Conservation (phyloP, 64 coral and sea anemone species). For the Montipora efflorescens region DNA sequence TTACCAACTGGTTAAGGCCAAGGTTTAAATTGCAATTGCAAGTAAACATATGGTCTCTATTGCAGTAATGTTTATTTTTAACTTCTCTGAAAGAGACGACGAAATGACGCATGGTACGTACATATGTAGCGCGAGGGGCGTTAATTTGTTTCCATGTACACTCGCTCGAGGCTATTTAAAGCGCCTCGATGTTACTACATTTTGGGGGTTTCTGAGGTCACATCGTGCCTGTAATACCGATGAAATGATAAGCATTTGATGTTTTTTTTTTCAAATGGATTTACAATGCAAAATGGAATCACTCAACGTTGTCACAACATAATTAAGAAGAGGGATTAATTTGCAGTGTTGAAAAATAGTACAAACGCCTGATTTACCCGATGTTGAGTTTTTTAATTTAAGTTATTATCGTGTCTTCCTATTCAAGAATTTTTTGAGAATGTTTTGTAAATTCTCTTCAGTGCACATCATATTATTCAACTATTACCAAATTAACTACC, state of each 20-base stretch:
- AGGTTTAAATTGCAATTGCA: neutral
- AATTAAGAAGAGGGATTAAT: neutral
- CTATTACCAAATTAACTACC: too few species aligned
- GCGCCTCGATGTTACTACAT: neutral
- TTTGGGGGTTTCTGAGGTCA: neutral
- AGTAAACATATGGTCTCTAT: neutral
- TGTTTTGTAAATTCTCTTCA: too few species aligned
- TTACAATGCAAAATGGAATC: neutral
- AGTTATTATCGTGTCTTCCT: too few species aligned
- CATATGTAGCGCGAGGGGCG: neutral
- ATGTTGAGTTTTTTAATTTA: neutral
- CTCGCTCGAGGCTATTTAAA: too few species aligned
- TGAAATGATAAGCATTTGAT: neutral
- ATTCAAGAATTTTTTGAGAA: too few species aligned
- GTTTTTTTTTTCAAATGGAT: neutral
- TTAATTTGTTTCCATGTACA: too few species aligned
- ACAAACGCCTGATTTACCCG: neutral
- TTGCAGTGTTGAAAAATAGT: neutral
- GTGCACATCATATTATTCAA: too few species aligned
- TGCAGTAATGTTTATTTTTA: neutral
- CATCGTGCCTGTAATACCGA: neutral
- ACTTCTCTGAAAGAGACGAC: neutral
- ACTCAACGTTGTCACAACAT: slow-evolving; percentile 21
- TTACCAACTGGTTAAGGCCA: neutral
- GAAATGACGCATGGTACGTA: neutral